These are phyloP conservation scores for Teinopalpus imperialis DNA, from an alignment of 2,888 invertebrate genomes.

Conservation along the genomic window DNA sequence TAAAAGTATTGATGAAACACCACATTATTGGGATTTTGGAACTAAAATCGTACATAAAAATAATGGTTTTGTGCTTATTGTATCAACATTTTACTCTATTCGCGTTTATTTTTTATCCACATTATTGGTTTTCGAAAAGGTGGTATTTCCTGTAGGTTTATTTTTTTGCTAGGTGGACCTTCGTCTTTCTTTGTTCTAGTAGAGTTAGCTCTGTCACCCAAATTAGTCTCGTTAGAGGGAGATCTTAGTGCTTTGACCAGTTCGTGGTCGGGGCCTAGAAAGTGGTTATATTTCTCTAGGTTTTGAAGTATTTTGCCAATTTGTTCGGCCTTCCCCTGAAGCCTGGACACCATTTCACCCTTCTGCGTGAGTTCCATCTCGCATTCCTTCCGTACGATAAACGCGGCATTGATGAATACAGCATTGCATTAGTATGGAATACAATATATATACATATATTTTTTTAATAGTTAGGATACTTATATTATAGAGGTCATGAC, in stretches of 20 bases:
- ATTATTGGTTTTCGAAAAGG: constrained; percentile 64
- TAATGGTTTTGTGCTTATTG: background rate
- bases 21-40: constrained; percentile 36
- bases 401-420: constrained; percentile 75
- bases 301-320: constrained; percentile 96
- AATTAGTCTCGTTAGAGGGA: constrained; percentile 63
- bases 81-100: constrained; percentile 37
- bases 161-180: constrained; percentile 79
- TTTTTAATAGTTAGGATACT: constrained; percentile 2
- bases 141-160: constrained; percentile 80
- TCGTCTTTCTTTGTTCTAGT: constrained; percentile 75
- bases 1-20: constrained; percentile 44
- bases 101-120: constrained; percentile 50
- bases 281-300: constrained; percentile 92
- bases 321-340: constrained; percentile 97
- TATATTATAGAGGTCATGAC: background rate
- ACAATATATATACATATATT: constrained; percentile 8
- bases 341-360: constrained; percentile 96
- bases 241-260: constrained; percentile 75
- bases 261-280: constrained; percentile 83
- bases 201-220: constrained; percentile 65
- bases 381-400: constrained; percentile 88
- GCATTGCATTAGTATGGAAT: constrained; percentile 63
- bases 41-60: background rate
- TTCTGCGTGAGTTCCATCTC: constrained; percentile 98